Evolutionary conservation across 2,888 invertebrate genomes (phyloP), one percentile per base, ranked within the genome.

Genomic region (Yponomeuta cagnagella): DNA sequence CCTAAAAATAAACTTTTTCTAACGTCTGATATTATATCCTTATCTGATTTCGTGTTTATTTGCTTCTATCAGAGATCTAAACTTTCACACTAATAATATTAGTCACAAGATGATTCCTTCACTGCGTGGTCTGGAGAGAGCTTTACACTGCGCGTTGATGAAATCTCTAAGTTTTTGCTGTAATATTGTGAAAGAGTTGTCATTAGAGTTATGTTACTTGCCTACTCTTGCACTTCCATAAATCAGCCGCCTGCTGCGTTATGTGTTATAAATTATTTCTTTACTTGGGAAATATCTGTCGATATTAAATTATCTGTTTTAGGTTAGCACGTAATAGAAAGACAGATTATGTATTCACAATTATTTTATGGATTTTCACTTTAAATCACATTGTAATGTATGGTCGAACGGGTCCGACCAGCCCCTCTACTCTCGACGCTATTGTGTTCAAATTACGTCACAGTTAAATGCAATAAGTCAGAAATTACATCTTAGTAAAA

Each of bases 161-260:
- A 68, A 68, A 68, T 68, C 48, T 52, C 48, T 30, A 12, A 30
- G 68, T 68, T 68, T 68, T 68, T 68, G 68, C 52, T 52, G 52
- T 48, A 48, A 52, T 52, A 52, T 68, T 68, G 68, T 31, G 68
- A 52, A 48, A 68, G 68, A 68, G 68, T 68, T 68, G 68, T 68
- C 68, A 68, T 68, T 68, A 68, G 68, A 10, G 52, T 58, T 58
- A 58, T 58, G 52, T 58, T 58, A 58, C 52, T 58, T 15, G 52
- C 52, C 52, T 58, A 15, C 15, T 15, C 52, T 1, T 15, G 15
- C 4, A 12, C 52, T 58, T 58, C 52, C 52, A 58, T 58, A 58
- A 58, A 58, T 58, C 52, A 58, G 52, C 1, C 52, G 15, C 52
- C 52, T 5, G 52, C 52, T 58, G 52, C 52, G 52, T 58, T 58